Conservation (phyloP, 2,888 invertebrate species). For the Monopis laevigella region DNA sequence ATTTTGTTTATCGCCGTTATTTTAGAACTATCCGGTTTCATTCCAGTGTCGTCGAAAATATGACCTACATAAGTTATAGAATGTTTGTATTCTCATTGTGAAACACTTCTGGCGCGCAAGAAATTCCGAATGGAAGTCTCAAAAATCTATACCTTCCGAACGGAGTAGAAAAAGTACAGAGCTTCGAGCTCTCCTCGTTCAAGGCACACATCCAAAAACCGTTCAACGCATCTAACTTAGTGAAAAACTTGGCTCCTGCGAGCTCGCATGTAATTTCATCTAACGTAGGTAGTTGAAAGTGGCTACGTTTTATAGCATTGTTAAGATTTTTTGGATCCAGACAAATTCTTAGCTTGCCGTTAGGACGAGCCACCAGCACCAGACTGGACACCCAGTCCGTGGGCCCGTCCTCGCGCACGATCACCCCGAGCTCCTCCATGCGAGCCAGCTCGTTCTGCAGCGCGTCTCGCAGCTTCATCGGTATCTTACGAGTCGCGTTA, state of each 20-base stretch:
- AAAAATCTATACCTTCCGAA: conserved; percentile 8
- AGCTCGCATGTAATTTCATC: conserved; percentile 16
- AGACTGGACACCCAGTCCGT: conserved; percentile 17
- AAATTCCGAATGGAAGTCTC: conserved; percentile 10
- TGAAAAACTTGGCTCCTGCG: conserved; percentile 15
- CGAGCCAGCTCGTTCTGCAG: background rate
- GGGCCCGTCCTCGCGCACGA: conserved; percentile 11
- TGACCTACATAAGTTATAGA: conserved; percentile 15
- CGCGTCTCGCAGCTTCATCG: background rate
- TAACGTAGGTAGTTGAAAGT: conserved; percentile 17
- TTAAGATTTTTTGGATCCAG: conserved; percentile 16
- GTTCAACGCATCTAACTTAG: conserved; percentile 15
- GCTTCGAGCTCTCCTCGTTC: conserved; percentile 10
- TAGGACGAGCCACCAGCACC: conserved; percentile 14
- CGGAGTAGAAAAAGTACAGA: conserved; percentile 11
- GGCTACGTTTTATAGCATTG: conserved; percentile 14
- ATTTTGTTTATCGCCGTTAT: no score
- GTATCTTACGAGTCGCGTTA: conserved; percentile 1
- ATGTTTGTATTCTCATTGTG: conserved; percentile 17
- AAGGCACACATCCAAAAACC: conserved; percentile 10
- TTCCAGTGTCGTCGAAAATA: no score
- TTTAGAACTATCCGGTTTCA: no score
- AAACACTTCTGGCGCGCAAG: conserved; percentile 15
- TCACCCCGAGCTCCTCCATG: conserved; percentile 12
- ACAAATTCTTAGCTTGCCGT: conserved; percentile 15